Base-by-base conservation (phyloP, 1,140 invertebrate genomes). In the Bombus balteatus region DNA sequence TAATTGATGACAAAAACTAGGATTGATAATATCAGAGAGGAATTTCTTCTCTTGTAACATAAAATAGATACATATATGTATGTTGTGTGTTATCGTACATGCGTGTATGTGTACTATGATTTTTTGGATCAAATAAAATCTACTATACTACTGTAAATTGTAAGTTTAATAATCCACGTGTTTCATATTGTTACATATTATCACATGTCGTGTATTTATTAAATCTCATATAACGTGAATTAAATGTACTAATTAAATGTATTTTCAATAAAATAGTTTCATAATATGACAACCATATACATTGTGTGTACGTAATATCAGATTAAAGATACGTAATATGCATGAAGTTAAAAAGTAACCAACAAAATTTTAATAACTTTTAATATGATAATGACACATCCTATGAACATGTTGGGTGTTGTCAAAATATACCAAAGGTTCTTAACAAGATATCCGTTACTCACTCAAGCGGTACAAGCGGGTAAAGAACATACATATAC, bases 391-490 rank as follows among this genome's bases (percentile, higher is more conserved):
- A 85, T 80, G 37, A 3, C 53, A 72, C 6, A 74, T 41, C 41
- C 37, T 59, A 92, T 91, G 90, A 92, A 84, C 83, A 94, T 94
- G 93, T 86, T 81, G 83, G 68, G 73, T 76, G 65, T 95, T 68
- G 86, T 93, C 6, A 93, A 81, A 89, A 25, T 87, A 13, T 95
- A 95, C 75, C 85, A 91, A 87, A 92, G 80, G 68, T 62, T 93
- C 1, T 81, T 95, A 10, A 71, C 13, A 1, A 93, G 88, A 85
- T 94, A 92, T 92, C 94, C 94, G 43, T 22, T 94, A 18, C 75
- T 91, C 9, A 91, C 92, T 62, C 94, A 95, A 87, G 92, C 94
- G 25, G 37, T 93, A 9, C 94, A 95, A 91, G 94, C 94, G 85
- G 94, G 94, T 94, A 91, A 92, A 81, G 66, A 68, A 71, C 41